phyloP scores from a whole-genome alignment of 2,888 invertebrate genomes.

The Erynnis tages region DNA sequence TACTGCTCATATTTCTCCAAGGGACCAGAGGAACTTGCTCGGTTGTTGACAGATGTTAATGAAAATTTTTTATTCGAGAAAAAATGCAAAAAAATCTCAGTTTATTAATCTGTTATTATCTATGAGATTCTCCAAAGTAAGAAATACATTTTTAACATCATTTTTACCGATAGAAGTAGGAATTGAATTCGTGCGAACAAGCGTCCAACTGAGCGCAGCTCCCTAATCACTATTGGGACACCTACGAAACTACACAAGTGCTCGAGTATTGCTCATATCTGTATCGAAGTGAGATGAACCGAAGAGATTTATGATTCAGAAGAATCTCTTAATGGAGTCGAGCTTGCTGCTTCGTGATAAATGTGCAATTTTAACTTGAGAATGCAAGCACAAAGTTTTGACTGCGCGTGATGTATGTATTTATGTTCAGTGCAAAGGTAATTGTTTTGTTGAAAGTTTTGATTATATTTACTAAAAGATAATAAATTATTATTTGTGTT shows the following conservation, averaged over 20 bases:
- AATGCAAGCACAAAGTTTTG: constrained; percentile 77
- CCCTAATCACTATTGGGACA: background rate
- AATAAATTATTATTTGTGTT: too few relatives aligned
- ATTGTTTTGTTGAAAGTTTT: constrained; percentile 29
- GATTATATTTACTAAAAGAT: too few relatives aligned
- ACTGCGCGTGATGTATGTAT: constrained; percentile 72
- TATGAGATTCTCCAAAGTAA: too few relatives aligned
- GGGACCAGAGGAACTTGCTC: too few relatives aligned
- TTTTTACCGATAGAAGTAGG: too few relatives aligned
- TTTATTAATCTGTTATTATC: too few relatives aligned
- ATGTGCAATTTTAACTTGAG: constrained; percentile 80
- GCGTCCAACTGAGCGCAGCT: background rate
- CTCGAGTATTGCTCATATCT: constrained; percentile 64
- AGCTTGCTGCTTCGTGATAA: constrained; percentile 74
- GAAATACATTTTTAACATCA: too few relatives aligned
- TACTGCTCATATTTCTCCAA: too few relatives aligned
- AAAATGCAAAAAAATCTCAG: too few relatives aligned
- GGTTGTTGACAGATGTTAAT: too few relatives aligned
- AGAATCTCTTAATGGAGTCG: constrained; percentile 80
- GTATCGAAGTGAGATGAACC: constrained; percentile 74
- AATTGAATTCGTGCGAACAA: too few relatives aligned
- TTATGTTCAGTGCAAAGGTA: constrained; percentile 46
- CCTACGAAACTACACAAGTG: constrained; percentile 33
- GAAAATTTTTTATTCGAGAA: too few relatives aligned
- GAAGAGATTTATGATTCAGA: constrained; percentile 80